A percentile compares a stretch with the other conserved stretches of the same genome.
These are phyloP conservation scores for Bujurquina vittata DNA, from an alignment of 2,113 vertebrate species.

Conservation along the genomic window DNA sequence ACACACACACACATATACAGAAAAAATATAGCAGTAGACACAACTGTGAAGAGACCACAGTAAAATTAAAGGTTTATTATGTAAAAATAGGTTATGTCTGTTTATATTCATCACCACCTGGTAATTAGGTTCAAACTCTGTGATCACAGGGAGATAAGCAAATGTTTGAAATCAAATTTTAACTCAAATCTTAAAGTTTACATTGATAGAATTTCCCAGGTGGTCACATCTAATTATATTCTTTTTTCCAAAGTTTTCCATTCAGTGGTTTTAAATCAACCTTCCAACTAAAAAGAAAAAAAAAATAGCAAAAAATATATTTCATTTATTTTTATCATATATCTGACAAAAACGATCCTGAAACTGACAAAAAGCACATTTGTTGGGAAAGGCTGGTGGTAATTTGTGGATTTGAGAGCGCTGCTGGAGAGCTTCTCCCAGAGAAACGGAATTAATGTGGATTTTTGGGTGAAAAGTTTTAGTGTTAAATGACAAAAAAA, in stretches of 20 bases:
- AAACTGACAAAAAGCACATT: background rate
- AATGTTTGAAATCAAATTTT: background rate
- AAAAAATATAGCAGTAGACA: no score
- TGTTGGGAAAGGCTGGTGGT: background rate
- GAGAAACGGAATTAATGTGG: background rate
- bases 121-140: background rate
- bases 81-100: background rate
- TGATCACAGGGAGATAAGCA: background rate
- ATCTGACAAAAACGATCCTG: background rate
- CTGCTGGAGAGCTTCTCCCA: background rate
- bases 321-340: background rate
- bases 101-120: background rate
- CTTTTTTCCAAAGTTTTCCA: background rate
- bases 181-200: background rate
- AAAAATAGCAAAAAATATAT: background rate
- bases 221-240: background rate
- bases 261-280: background rate
- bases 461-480: background rate
- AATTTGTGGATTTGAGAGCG: background rate
- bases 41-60: no score
- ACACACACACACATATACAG: no score
- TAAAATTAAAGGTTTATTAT: background rate
- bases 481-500: background rate
- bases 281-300: background rate
- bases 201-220: background rate